Conservation (phyloP, 2,797 vertebrate genomes). For the Enteromius viviparus region DNA sequence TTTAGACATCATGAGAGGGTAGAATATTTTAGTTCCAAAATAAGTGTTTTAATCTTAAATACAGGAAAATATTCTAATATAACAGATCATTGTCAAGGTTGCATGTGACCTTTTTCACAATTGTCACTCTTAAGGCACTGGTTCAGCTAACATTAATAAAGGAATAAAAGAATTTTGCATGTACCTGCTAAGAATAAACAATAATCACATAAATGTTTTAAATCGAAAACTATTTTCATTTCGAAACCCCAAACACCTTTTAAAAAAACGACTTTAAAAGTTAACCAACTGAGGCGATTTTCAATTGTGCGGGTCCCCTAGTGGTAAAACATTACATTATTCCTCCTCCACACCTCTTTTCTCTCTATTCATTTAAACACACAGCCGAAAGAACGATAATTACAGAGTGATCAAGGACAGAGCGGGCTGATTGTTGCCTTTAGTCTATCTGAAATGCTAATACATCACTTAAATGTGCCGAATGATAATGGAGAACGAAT, state of each 20-base stretch:
- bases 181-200: background rate
- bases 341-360: constrained; percentile 50
- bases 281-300: constrained; percentile 46
- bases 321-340: constrained; percentile 58
- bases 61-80: background rate
- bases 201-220: background rate
- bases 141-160: background rate
- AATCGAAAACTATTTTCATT: background rate
- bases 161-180: background rate
- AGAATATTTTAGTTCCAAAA: background rate
- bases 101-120: constrained; percentile 4
- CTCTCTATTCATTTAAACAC: constrained; percentile 61
- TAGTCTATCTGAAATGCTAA: constrained; percentile 68
- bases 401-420: constrained; percentile 67
- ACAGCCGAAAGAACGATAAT: constrained; percentile 62
- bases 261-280: constrained; percentile 37
- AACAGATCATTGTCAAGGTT: background rate
- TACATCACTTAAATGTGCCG: constrained; percentile 63
- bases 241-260: background rate
- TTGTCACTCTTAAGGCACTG: constrained; percentile 6
- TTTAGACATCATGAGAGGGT: background rate
- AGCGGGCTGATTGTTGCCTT: constrained; percentile 67
- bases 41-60: constrained; percentile 1
- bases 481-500: constrained; percentile 63
- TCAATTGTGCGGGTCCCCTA: constrained; percentile 61